Conservation (phyloP, 2,888 invertebrate species). For the Tryphoninae sp. region DNA sequence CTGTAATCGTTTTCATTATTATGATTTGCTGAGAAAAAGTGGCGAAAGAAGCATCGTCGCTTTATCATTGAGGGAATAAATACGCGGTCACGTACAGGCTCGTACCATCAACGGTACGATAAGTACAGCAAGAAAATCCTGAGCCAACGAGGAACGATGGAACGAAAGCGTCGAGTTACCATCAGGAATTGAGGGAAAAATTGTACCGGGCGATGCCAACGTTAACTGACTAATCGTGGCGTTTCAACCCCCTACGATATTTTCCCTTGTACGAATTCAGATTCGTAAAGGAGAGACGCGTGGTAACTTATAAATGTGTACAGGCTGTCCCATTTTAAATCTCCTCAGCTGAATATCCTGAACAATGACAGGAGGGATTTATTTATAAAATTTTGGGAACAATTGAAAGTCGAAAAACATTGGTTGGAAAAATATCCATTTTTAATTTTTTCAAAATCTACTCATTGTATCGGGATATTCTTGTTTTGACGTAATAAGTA, state of each 20-base stretch:
- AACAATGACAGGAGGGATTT: no score
- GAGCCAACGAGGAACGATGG: background rate
- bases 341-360: no score
- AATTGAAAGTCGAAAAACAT: no score
- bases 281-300: constrained; percentile 38
- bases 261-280: constrained; percentile 62
- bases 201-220: constrained; percentile 65
- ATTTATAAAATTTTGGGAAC: no score
- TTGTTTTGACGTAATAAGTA: no score
- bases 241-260: constrained; percentile 28
- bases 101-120: constrained; percentile 1
- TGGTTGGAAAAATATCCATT: no score
- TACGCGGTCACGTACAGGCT: constrained; percentile 54
- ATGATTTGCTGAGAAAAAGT: background rate
- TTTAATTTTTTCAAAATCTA: no score
- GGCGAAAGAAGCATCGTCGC: background rate
- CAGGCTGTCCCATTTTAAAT: constrained; percentile 5
- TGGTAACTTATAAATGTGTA: constrained; percentile 1
- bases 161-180: constrained; percentile 32
- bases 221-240: constrained; percentile 54
- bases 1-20: background rate
- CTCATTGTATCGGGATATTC: no score
- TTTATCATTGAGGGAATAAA: constrained; percentile 44
- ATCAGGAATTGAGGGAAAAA: constrained; percentile 53
- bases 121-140: constrained; percentile 17